These are phyloP conservation scores for Caenorhabditis angaria DNA, from an alignment of 2,888 invertebrate genomes.

Conservation along the genomic window DNA sequence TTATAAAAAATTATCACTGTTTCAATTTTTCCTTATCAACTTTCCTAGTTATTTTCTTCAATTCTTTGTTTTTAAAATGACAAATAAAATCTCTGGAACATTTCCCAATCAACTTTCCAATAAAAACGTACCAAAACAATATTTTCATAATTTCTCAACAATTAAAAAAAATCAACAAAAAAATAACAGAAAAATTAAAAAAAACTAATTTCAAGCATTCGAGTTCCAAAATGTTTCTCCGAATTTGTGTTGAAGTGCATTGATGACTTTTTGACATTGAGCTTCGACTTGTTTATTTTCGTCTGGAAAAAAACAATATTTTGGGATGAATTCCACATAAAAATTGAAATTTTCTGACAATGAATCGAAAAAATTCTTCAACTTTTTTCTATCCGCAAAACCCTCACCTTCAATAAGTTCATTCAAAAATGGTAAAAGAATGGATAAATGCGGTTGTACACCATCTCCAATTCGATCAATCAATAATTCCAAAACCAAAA, in stretches of 20 bases:
- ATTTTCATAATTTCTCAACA: no score
- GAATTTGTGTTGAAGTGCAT: conserved; percentile 60
- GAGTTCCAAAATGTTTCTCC: conserved; percentile 53
- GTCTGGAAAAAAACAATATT: conserved; percentile 58
- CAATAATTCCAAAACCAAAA: conserved; percentile 63
- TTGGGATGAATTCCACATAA: neutral
- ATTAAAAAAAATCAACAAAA: conserved; percentile 4
- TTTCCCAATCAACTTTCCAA: neutral
- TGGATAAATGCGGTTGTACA: conserved; percentile 63
- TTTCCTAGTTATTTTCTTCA: neutral
- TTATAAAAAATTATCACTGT: no score
- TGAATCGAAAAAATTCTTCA: neutral
- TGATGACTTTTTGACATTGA: conserved; percentile 62
- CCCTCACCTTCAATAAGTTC: conserved; percentile 61
- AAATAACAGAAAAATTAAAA: conserved; percentile 12
- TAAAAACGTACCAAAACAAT: neutral
- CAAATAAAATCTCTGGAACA: neutral
- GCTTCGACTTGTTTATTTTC: conserved; percentile 63
- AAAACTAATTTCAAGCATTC: conserved; percentile 13
- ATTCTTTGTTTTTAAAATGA: neutral
- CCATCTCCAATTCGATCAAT: conserved; percentile 62
- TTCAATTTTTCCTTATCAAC: neutral
- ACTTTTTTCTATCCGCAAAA: conserved; percentile 4
- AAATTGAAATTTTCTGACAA: neutral
- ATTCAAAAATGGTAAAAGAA: conserved; percentile 61